These are phyloP conservation scores for Nyctalus aviator DNA, from an alignment of 2,797 vertebrate genomes.

Conservation along the genomic window DNA sequence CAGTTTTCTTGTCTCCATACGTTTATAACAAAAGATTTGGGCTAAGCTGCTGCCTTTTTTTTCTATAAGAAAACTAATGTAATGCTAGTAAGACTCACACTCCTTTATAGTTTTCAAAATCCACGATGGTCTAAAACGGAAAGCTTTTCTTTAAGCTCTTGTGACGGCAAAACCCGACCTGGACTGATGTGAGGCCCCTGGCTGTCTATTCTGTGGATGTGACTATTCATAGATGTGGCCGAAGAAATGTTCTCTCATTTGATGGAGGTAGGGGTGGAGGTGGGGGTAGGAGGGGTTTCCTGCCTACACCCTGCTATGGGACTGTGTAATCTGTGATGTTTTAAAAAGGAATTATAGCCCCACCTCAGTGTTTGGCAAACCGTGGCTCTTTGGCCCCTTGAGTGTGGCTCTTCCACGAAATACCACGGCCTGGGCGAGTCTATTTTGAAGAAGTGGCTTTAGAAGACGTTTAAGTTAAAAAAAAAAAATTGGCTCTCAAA, in stretches of 20 bases:
- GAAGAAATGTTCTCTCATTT: background rate
- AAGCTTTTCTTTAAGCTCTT: background rate
- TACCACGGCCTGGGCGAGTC: too few species aligned
- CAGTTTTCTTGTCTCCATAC: background rate
- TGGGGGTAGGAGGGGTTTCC: background rate
- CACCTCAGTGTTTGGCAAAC: too few species aligned
- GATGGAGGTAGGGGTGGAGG: too few species aligned
- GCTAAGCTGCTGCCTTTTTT: background rate
- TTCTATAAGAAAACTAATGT: background rate
- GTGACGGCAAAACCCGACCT: background rate
- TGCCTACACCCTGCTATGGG: background rate
- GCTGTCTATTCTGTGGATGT: fast-evolving
- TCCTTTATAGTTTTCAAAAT: slow-evolving; percentile 10
- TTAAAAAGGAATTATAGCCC: too few species aligned
- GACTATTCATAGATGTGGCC: background rate
- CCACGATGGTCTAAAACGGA: background rate
- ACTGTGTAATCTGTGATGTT: background rate
- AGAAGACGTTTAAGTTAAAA: too few species aligned
- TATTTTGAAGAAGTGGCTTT: too few species aligned
- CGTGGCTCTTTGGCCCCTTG: too few species aligned
- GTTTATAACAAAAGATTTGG: slow-evolving; percentile 2
- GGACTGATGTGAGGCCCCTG: background rate
- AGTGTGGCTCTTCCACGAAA: too few species aligned
- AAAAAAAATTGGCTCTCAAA: too few species aligned
- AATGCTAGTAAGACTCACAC: background rate